Base-by-base conservation (phyloP, 2,113 vertebrate genomes). In the Alligator mississippiensis region DNA sequence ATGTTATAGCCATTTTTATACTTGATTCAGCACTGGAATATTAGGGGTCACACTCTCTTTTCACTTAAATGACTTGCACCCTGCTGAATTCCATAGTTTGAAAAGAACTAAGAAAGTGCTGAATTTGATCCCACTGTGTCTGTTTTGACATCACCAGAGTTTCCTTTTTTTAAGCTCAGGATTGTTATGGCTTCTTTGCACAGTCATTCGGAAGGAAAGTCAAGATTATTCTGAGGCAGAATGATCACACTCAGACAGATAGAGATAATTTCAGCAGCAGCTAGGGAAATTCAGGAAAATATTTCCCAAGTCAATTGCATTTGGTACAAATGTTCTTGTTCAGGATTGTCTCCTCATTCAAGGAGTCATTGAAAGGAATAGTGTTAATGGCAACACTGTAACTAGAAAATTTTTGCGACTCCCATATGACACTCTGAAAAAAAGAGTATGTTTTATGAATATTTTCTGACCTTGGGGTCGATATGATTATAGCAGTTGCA, bases 1-100 rank as follows among this genome's bases (percentile, higher is more conserved):
- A 2, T 2, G 38, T 1, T 0, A 1, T 22, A 68, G 55, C 80
- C 57, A 1, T 85, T 59, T 64, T 61, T 70, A 3, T 11, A 2
- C 62, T 10, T 34, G 77, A 30, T 34, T 64, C 28, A 25, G 24
- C n/a, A 19, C 30, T 0, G 3, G n/a, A 34, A 5, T 5, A 24
- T 34, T 47, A 18, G 70, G 38, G 85, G 38, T 34, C 47, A 77
- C 60, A 66, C 66, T 80, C 24, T 75, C 27, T 38, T 5, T 11
- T 91, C 9, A 3, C 34, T 72, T 66, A n/a, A 5, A 0, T 2
- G 64, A 47, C 59, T 75, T 75, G 63, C 18, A 24, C 55, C 38
- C 79, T 38, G 1, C 59, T 34, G n/a, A 24, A 2, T 68, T 77
- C 30, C 7, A 9, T 11, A 30, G 25, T 7, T 12, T 54, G 75